Conservation (phyloP, 2,113 vertebrate species). For the Podarcis muralis region DNA sequence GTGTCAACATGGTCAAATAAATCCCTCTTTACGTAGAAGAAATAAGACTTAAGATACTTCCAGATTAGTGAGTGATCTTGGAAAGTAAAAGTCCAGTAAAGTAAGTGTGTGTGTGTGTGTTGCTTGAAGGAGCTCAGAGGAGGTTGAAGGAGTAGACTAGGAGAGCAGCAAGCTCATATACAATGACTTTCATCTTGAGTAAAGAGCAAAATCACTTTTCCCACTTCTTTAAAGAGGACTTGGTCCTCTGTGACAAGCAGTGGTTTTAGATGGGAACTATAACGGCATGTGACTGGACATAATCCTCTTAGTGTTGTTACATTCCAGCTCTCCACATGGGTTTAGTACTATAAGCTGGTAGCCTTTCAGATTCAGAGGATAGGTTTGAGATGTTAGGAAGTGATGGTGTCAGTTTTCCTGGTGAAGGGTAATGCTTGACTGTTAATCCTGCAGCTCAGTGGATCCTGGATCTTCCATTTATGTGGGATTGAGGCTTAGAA, state of each 20-base stretch:
- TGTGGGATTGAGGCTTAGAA: neutral
- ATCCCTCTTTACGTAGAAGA: neutral
- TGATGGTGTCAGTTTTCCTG: neutral
- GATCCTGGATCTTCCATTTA: too few relatives aligned
- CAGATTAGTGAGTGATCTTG: neutral
- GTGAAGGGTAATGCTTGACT: neutral
- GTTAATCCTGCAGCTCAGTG: neutral
- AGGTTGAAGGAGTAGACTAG: neutral
- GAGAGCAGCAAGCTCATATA: neutral
- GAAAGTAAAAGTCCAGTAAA: neutral
- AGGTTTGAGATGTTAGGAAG: neutral
- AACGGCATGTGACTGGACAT: constrained; percentile 14
- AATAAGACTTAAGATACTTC: neutral
- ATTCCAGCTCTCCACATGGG: neutral
- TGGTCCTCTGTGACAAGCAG: neutral
- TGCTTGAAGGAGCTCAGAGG: neutral
- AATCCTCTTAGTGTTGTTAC: constrained; percentile 45
- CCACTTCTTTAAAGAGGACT: constrained; percentile 10
- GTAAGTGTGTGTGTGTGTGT: neutral
- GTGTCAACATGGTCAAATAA: neutral
- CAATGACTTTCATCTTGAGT: constrained; percentile 14
- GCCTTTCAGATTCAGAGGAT: neutral
- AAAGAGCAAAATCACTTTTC: constrained; percentile 8
- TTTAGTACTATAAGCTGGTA: neutral
- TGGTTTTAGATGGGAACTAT: constrained; percentile 17